Evolutionary conservation across 2,888 invertebrate species (phyloP), one percentile per base, ranked within the genome.

Genomic region (Ophion costatus): DNA sequence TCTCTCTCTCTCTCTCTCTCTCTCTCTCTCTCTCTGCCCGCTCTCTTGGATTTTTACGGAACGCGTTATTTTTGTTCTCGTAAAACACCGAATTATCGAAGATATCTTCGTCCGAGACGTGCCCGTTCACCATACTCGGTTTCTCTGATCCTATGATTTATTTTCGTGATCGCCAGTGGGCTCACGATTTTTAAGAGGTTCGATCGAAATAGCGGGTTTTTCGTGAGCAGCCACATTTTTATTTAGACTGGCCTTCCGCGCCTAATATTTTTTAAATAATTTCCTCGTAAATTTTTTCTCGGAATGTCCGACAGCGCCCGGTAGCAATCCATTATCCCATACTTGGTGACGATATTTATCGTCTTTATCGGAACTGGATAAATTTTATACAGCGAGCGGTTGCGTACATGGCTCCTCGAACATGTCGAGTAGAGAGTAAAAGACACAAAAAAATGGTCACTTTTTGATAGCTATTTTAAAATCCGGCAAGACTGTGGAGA

Each of bases 81-180:
- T 67, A 73, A 76, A 56, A 80, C 45, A 59, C 17, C 74, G 74
- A 77, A 85, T 77, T 85, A 80, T 83, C 85, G 82, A 85, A 80
- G 38, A 85, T 29, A 38, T 82, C 71, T 66, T 61, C 29, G 78
- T 61, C 33, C 33, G 14, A 11, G 51, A 66, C 33, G 61, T 78
- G 45, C 69, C 63, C 61, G 67, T 81, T 76, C 22, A 57, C 69
- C 56, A 57, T 79, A 75, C 67, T 56, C 63, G 42, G 38, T 61
- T 59, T 85, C 64, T 82, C 77, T 80, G 78, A 86, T 83, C 74
- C 70, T 69, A 77, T 87, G 82, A 88, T 87, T 88, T 88, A 87
- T 88, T 86, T 69, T 33, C 67, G 64, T 24, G 71, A 84, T 74
- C 76, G 75, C 80, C 29, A 64, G 57, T 22, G 69, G 63, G 33